These are phyloP conservation scores for Liopterus haemorrhoidalis DNA, from an alignment of 2,888 invertebrate genomes.

Conservation along the genomic window DNA sequence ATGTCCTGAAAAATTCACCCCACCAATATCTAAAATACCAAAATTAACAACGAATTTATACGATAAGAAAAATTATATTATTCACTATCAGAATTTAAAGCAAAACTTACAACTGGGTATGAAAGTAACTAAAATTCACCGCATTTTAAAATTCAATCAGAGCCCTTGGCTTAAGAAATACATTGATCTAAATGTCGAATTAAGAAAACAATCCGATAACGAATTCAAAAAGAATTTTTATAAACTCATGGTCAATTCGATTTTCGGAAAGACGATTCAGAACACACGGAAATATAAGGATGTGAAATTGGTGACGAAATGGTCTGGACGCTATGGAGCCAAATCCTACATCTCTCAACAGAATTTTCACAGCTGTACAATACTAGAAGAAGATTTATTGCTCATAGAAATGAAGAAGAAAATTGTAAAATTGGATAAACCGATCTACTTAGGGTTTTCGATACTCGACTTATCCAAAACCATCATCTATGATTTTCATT, in stretches of 20 bases:
- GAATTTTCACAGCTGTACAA: conserved; percentile 37
- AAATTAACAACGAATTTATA: too few relatives aligned
- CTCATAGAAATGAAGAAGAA: conserved; percentile 32
- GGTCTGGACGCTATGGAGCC: conserved; percentile 35
- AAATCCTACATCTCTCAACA: conserved; percentile 31
- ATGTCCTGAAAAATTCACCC: too few relatives aligned
- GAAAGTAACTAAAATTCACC: conserved; percentile 24
- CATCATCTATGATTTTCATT: conserved; percentile 39
- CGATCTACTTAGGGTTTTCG: conserved; percentile 38
- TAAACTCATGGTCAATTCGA: conserved; percentile 42
- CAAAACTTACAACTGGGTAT: conserved; percentile 20
- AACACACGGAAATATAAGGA: conserved; percentile 36
- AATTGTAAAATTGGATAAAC: conserved; percentile 35
- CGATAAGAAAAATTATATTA: too few relatives aligned
- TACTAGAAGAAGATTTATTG: conserved; percentile 38
- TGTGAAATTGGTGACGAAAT: conserved; percentile 38
- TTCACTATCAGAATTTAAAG: conserved; percentile 33
- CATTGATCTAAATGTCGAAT: conserved; percentile 33
- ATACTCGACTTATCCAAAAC: conserved; percentile 40
- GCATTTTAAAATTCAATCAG: conserved; percentile 37
- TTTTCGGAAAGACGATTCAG: conserved; percentile 42
- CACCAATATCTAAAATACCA: too few relatives aligned
- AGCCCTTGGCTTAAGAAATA: conserved; percentile 37
- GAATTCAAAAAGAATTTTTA: conserved; percentile 42
- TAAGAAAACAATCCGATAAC: conserved; percentile 32